Conservation (phyloP, 2,888 invertebrate genomes). For the Cheiracanthium punctorium region DNA sequence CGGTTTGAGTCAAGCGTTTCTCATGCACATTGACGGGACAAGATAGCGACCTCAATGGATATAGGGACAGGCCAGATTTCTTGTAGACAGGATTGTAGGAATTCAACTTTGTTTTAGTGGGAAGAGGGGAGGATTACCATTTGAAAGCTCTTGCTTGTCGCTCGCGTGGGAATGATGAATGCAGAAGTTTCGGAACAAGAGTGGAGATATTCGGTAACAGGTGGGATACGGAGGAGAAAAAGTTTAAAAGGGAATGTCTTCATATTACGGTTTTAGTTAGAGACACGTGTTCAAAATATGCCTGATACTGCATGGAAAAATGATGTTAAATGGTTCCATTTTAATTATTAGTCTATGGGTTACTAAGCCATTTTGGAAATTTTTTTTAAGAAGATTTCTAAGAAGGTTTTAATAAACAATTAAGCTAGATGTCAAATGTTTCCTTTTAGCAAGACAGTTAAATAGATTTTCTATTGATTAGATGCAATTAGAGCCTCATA, state of each 20-base stretch:
- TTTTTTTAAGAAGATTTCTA: no score
- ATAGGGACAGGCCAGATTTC: not conserved
- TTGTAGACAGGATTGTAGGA: not conserved
- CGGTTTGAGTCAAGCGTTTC: conserved; percentile 37
- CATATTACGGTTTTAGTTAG: not conserved
- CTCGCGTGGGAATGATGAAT: conserved; percentile 12
- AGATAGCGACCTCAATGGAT: conserved; percentile 24
- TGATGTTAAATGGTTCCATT: no score
- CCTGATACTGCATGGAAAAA: no score
- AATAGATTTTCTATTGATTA: no score
- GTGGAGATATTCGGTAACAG: conserved; percentile 24
- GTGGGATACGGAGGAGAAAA: no score
- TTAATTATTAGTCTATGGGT: no score
- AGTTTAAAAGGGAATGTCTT: not conserved
- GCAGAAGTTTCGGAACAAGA: conserved; percentile 27
- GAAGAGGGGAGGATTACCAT: conserved; percentile 3
- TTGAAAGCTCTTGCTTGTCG: conserved; percentile 15
- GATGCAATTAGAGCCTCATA: no score
- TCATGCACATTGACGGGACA: conserved; percentile 21
- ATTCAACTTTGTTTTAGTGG: not conserved
- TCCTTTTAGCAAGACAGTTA: no score
- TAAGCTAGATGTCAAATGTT: no score
- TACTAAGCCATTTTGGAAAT: no score
- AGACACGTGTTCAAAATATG: no score
- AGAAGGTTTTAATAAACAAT: no score